Base-by-base conservation (phyloP, 2,113 vertebrate species). In the Psammodynastes pulverulentus region DNA sequence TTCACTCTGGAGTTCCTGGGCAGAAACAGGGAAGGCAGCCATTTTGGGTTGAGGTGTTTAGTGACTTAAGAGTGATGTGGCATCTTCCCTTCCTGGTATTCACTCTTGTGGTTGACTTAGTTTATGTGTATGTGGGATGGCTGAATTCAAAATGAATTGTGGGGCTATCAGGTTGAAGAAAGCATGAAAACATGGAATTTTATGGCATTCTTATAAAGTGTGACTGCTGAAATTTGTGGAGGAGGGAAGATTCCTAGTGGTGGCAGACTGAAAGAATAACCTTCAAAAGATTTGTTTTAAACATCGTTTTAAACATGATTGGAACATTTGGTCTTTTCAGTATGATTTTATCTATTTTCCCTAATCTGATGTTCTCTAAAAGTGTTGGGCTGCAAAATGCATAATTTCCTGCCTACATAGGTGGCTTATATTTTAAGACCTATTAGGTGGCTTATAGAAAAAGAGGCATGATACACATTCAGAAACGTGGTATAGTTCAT, bases 1-100 rank as follows among this genome's bases (percentile, higher is more conserved):
- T n/a, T 89, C 49, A 24, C 5, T 85, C 23, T 24, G 9, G 51
- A 62, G 7, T 62, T 92, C 43, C 9, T 29, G 24, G 72, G 34
- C 24, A 45, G 9, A 45, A 26, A 58, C 56, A 51, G 29, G 53
- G 45, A 89, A 6, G 53, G 91, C 88, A 49, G 91, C 91, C 88
- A 92, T 92, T 92, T 92, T 92, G 88, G 88, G 79, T 23, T 89
- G 72, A 39, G 21, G 72, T 92, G 43, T 62, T 92, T 89, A 92
- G 86, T 58, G 15, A 24, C 19, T 45, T 58, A 48, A 24, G 53
- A 92, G 12, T 45, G 9, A 49, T 34, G 26, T 9, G 26, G 58
- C 24, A 49, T 19, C 34, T 24, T 85, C 62, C n/a, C n/a, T 86
- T 51, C 15, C 21, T 62, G 51, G 23, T 62, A 15, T 86, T 34